Evolutionary conservation across 92 coral and sea anemone species (phyloP), one percentile per base, ranked within the genome.

Genomic region (Pocillopora meandrina): DNA sequence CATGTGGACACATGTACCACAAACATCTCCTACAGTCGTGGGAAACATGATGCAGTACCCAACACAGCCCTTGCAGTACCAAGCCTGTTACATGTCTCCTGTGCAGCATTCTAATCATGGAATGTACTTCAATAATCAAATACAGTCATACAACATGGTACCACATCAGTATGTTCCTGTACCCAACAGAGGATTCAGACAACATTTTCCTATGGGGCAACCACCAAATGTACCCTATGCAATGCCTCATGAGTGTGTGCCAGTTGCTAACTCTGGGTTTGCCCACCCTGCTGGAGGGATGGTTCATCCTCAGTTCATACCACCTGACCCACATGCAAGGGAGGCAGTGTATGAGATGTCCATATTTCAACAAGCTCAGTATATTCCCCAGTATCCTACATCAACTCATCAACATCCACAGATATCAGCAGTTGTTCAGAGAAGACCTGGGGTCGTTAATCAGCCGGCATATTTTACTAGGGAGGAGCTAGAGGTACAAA

Each of bases 41-140:
- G 86, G 86, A 33, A 74, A 74, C 56, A 73, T 83, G 86, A 61
- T 83, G 74, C 79, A 79, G 20, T 83, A 83, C 62, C 80, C 86
- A 58, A 81, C 85, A 70, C 85, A 81, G 76, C 85, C 85, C 71
- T 15, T 81, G 31, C 85, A 81, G 56, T 83, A 74, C 62, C 86
- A 74, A 23, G 72, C 79, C 3, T 73, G 80, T 71, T 73, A 47
- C 64, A 63, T 83, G 55, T 72, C 86, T 83, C 86, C 86, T 49
- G 17, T 83, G 14, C 86, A 73, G 26, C 86, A 65, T 17, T 26
- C 79, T 49, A 83, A 62, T 80, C 73, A 73, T 55, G 86, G 80
- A 9, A 74, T 83, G 86, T 83, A 61, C 64, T 23, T 73, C 49
- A 83, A 83, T 52, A 83, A 49, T 64, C 86, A 74, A 74, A 80